Evolutionary conservation across 2,113 vertebrate species (phyloP).

Genomic region (Cepphus grylle): DNA sequence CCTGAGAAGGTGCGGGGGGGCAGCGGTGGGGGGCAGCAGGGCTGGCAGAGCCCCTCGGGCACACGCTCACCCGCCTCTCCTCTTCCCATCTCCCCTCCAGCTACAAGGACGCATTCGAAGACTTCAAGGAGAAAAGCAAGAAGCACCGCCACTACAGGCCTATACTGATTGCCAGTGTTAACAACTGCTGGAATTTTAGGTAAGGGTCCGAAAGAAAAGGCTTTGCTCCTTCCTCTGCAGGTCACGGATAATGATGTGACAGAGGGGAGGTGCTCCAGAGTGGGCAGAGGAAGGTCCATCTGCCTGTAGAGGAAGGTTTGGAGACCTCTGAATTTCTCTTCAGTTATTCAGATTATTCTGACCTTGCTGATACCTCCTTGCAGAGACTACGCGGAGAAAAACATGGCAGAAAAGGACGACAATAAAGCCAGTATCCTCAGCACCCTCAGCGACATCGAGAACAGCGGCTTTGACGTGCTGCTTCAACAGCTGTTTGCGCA

Average conservation of each 20-base stretch:
- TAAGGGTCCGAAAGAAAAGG: constrained; percentile 41
- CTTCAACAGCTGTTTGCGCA: constrained; percentile 70
- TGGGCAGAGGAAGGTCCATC: not conserved
- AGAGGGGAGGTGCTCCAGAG: not conserved
- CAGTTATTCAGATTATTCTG: not conserved
- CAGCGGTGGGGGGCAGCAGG: rapidly evolving
- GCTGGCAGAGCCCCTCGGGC: not conserved
- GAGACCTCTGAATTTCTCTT: not conserved
- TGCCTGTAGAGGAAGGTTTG: not conserved
- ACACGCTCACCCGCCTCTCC: not conserved
- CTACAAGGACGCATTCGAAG: constrained; percentile 77
- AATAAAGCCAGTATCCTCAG: constrained; percentile 37
- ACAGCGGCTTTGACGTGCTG: constrained; percentile 65
- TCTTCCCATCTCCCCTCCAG: constrained; percentile 58
- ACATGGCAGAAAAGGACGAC: not conserved
- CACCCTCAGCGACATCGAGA: constrained; percentile 70
- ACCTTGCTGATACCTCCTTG: not conserved
- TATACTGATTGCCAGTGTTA: constrained; percentile 81
- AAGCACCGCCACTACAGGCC: constrained; percentile 65
- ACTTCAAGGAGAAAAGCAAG: constrained; percentile 73
- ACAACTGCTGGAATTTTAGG: constrained; percentile 84
- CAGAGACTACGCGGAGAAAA: constrained; percentile 69
- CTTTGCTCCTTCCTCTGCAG: not conserved
- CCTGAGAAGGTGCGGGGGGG: constrained; percentile 75
- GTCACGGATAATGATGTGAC: rapidly evolving